Conservation (phyloP, 1,140 invertebrate species). For the Anoplophora glabripennis region DNA sequence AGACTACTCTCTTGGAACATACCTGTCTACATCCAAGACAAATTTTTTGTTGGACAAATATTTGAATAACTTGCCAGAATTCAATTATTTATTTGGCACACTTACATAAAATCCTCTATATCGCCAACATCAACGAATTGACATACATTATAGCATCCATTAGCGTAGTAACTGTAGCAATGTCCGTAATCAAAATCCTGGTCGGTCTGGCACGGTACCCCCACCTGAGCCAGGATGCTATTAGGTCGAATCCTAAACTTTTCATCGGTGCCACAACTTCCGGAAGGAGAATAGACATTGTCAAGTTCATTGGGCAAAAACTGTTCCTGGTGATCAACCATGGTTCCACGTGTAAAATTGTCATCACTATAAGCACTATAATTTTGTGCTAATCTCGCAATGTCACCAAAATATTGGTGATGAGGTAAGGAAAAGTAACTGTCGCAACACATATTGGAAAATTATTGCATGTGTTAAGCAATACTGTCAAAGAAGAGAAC, state of each 20-base stretch:
- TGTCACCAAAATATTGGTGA: no score
- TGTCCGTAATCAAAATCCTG: constrained; percentile 60
- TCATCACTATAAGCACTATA: no score
- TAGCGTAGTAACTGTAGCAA: constrained; percentile 61
- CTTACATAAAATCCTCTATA: constrained; percentile 70
- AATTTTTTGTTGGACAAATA: background rate
- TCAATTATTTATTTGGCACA: constrained; percentile 23
- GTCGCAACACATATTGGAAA: no score
- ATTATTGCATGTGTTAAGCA: no score
- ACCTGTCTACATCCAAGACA: background rate
- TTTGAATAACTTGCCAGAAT: background rate
- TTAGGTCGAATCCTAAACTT: constrained; percentile 26
- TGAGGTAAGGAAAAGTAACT: no score
- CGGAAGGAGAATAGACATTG: no score
- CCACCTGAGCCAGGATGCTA: constrained; percentile 36
- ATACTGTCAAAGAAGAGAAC: no score
- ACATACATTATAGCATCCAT: constrained; percentile 58
- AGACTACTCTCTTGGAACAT: background rate
- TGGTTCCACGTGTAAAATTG: no score
- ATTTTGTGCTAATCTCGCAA: no score
- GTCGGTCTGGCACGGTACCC: constrained; percentile 55
- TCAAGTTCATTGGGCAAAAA: no score
- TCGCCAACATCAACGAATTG: constrained; percentile 61
- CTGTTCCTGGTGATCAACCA: no score
- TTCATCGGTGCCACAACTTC: no score